Evolutionary conservation across 2,797 vertebrate species (phyloP), one percentile per base, ranked within the genome.

Genomic region (Sebastolobus alascanus): DNA sequence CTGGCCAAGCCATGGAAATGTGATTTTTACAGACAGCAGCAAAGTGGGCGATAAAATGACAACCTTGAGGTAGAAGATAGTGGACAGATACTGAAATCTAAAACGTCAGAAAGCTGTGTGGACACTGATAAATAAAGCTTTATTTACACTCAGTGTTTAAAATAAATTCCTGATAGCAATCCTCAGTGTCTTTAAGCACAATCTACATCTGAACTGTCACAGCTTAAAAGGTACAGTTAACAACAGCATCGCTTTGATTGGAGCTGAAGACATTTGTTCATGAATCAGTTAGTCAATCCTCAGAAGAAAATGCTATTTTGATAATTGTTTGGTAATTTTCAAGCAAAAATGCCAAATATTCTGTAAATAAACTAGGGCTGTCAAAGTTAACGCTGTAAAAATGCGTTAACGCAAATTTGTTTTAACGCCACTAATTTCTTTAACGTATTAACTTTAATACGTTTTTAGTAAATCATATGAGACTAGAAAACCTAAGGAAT

Each of bases 21-120:
- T 60, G 60, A 78, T 56, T 64, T 35, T 50, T 55, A 38, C 31
- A 68, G 71, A 33, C 37, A 46, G 60, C 20, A 40, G 31, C 31
- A 52, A 58, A 68, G 27, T 20, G 31, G 61, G 16, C 2, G 11
- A 80, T 79, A 20, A 75, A 75, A 64, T 25, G 55, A 61, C 25
- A 54, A 40, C 22, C 58, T 20, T 6, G 43, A 25, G 68, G 38
- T 27, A 12, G 67, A 11, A 37, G 40, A 55, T 12, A 29, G 59
- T 1, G 16, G 59, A 43, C 25, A 59, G 60, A 55, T 43, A 43
- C 40, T 38, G 31, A 9, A 64, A 38, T 60, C n/a, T 14, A 38
- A 31, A 50, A 18, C 12, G 46, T 60, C 9, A 54, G 38, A 52
- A 35, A 40, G 8, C 31, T 22, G 37, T 22, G 10, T 16, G 12